These are phyloP conservation scores for Crematogaster levior DNA, from an alignment of 2,888 invertebrate species.

Conservation along the genomic window DNA sequence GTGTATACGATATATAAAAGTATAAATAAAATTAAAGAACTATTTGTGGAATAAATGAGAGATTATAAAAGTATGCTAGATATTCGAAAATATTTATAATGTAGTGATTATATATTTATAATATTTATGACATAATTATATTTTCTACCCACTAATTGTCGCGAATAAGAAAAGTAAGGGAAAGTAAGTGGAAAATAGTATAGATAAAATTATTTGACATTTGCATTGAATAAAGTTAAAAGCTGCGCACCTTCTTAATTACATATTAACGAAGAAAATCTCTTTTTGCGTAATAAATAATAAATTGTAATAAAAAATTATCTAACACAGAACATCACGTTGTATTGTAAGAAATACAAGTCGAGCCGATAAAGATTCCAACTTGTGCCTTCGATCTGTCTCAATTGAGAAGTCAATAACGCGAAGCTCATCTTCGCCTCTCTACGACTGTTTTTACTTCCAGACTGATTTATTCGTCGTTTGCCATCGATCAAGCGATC, in stretches of 20 bases:
- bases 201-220: neutral
- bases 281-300: neutral
- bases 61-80: neutral
- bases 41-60: neutral
- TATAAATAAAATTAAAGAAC: neutral
- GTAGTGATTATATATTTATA: neutral
- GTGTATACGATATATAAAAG: neutral
- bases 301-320: neutral
- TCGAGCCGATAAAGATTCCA: neutral
- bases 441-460: neutral
- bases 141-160: neutral
- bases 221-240: neutral
- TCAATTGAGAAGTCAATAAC: conserved; percentile 7
- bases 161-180: neutral
- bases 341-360: neutral
- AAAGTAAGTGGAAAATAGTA: neutral
- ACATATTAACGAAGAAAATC: neutral
- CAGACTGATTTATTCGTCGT: neutral
- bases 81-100: neutral
- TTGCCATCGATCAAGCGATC: neutral
- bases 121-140: neutral
- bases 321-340: neutral
- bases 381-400: neutral
- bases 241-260: neutral
- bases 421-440: neutral